A percentile compares a stretch with the other conserved stretches of the same genome.
Conservation (phyloP, 2,888 invertebrate species). For the Lasius platythorax region DNA sequence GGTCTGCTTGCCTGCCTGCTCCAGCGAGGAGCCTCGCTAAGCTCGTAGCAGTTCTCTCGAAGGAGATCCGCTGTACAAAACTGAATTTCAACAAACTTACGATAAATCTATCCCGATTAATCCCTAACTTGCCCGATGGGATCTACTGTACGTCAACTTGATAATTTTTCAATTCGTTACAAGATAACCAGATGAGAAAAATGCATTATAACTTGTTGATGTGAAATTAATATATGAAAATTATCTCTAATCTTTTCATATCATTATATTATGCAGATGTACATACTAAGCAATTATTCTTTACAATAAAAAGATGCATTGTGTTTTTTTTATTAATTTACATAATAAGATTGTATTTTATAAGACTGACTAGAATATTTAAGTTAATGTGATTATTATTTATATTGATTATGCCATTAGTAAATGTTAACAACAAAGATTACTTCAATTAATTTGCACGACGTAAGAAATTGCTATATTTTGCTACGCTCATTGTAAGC, state of each 20-base stretch:
- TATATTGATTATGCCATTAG: background rate
- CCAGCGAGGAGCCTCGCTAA: constrained; percentile 54
- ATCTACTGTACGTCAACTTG: background rate
- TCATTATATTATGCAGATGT: background rate
- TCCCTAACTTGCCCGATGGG: constrained; percentile 6
- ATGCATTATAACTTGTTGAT: background rate
- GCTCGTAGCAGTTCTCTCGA: constrained; percentile 41
- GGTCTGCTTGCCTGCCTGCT: constrained; percentile 60
- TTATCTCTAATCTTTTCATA: background rate
- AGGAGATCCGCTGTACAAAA: constrained; percentile 47
- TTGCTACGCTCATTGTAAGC: background rate
- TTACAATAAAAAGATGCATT: background rate
- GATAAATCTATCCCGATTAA: constrained; percentile 34
- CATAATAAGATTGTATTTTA: background rate
- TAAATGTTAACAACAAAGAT: background rate
- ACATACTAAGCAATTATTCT: background rate
- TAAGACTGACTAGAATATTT: background rate
- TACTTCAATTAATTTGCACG: background rate
- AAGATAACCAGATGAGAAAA: background rate
- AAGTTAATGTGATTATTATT: background rate
- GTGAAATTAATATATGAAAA: background rate
- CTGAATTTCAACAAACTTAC: constrained; percentile 52
- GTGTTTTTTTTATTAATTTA: background rate
- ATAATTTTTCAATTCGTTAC: constrained; percentile 15
- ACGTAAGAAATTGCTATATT: background rate